Percentiles rank a stretch among this genome's conserved stretches.
Conservation (phyloP, 2,113 vertebrate species). For the Aleadryas rufinucha region DNA sequence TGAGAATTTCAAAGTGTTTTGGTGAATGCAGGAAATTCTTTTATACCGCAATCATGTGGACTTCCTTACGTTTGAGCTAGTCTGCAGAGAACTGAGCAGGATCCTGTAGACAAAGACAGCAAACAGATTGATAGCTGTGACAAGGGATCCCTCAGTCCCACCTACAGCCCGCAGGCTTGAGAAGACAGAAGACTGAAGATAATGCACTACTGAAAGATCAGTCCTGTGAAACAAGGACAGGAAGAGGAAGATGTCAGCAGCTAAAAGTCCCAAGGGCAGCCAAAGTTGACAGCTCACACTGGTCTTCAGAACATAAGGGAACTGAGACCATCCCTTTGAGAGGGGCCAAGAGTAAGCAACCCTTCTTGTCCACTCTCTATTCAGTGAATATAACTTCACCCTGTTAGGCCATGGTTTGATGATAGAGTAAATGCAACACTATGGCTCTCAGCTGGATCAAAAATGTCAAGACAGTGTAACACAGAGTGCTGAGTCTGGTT, state of each 20-base stretch:
- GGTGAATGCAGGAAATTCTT: background rate
- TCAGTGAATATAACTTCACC: background rate
- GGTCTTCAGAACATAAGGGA: background rate
- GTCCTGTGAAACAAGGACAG: background rate
- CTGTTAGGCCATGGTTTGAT: background rate
- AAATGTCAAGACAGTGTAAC: background rate
- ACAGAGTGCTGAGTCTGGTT: background rate
- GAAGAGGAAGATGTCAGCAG: background rate
- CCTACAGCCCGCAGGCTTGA: background rate
- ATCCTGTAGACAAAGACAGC: background rate
- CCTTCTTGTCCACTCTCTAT: background rate
- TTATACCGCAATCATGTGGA: accelerated
- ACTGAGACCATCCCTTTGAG: background rate
- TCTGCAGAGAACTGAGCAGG: background rate
- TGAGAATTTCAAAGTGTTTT: background rate
- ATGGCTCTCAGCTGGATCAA: background rate
- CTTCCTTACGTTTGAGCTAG: background rate
- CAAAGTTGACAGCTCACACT: background rate
- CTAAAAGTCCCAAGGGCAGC: background rate
- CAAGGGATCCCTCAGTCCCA: background rate
- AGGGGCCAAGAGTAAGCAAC: background rate
- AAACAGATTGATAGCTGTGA: background rate
- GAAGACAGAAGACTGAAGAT: background rate
- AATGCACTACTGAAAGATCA: background rate
- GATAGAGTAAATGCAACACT: background rate